Base-by-base conservation (phyloP, 2,888 invertebrate genomes). In the Cynaeus angustus region DNA sequence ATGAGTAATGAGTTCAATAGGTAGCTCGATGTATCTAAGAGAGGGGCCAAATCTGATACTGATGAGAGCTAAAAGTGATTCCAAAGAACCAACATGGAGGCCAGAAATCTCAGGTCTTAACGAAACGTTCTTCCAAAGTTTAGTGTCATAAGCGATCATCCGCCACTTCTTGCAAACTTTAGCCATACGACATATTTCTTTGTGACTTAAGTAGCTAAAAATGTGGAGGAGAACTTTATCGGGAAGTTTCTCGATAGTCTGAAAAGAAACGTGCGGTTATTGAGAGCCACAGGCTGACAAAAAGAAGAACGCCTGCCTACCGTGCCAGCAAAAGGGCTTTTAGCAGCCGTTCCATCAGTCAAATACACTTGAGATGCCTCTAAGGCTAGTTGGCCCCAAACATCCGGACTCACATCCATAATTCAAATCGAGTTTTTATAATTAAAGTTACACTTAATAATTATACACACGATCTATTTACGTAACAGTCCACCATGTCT, bases 151-250 rank as follows among this genome's bases (percentile, higher is more conserved):
- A 0, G 98, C 98, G 10, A 99, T 91, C 84, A 94, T 89, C 8
- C 98, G 91, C 99, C 99, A 99, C 85, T 96, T 93, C 83, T 94
- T 95, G 87, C 98, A 98, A 1, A 99, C 96, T 72, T 93, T 90
- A 0, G 99, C 98, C 88, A 98, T 91, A 28, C 93, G 92, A 85
- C 96, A 95, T 84, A 99, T 95, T 87, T 99, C 97, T 68, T 94
- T 91, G 83, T 99, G 98, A 26, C 93, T 90, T 74, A 99, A 87
- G 86, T 97, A 99, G 46, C 95, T 94, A 87, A 99, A 99, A 82
- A 98, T 94, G 82, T 95, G 93, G 73, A 98, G 87, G 38, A 99
- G 87, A 28, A 99, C 95, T 87, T 98, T 99, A 85, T 99, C 99
- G 8, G 99, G 99, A 37, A 99, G 88, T 85, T 98, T 97, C 85